Evolutionary conservation across 2,797 vertebrate species (phyloP).

Genomic region (Scolopax rusticola): DNA sequence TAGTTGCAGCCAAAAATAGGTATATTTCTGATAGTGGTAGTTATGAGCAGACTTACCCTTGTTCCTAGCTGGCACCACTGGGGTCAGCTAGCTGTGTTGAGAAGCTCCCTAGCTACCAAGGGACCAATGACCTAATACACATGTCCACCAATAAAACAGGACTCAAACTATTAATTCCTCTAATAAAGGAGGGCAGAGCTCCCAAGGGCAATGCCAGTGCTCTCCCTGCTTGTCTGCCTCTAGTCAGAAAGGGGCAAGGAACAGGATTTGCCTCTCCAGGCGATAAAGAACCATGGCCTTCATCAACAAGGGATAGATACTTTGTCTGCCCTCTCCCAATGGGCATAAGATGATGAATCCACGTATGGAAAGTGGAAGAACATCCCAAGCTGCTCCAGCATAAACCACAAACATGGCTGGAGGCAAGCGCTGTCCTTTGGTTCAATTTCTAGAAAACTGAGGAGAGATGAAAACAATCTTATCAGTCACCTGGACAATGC

Average conservation of each 20-base stretch:
- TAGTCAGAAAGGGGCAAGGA: not conserved
- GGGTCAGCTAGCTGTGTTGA: not conserved
- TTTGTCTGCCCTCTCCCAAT: not conserved
- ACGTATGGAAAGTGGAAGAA: not conserved
- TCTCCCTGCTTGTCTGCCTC: not conserved
- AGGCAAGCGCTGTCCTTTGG: not conserved
- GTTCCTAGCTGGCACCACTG: not conserved
- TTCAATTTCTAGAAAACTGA: not conserved
- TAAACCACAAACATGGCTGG: not conserved
- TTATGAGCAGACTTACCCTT: not conserved
- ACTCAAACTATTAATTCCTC: not conserved
- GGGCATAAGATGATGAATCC: fast-evolving
- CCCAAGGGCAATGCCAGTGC: not conserved
- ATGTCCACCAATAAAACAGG: not conserved
- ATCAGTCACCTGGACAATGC: not conserved
- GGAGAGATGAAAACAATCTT: not conserved
- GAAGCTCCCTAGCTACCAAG: not conserved
- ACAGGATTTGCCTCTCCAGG: not conserved
- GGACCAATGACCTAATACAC: not conserved
- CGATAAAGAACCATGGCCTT: not conserved
- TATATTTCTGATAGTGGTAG: not conserved
- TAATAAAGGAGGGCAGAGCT: not conserved
- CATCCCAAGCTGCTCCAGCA: not conserved
- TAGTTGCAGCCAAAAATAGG: not conserved
- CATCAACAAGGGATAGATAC: not conserved